Evolutionary conservation across 2,797 vertebrate genomes (phyloP).

Genomic region (Bovichtus diacanthus): DNA sequence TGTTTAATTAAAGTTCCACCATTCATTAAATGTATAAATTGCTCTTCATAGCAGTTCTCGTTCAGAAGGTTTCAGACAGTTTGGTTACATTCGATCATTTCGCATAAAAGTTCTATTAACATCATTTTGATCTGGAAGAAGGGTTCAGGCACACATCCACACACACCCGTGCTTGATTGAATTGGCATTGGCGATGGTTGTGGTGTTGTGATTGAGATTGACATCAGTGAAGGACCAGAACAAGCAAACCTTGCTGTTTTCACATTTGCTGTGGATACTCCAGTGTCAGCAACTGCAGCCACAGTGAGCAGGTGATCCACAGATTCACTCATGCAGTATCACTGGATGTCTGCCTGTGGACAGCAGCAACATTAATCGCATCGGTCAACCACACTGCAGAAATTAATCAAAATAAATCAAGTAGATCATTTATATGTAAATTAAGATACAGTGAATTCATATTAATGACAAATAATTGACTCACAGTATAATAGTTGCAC

Average conservation of each 20-base stretch:
- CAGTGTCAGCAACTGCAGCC: neutral
- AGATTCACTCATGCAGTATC: neutral
- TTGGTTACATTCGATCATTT: neutral
- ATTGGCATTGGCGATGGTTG: neutral
- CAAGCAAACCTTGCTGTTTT: neutral
- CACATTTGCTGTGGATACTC: neutral
- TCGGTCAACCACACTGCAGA: neutral
- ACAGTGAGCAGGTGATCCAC: neutral
- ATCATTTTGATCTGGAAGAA: neutral
- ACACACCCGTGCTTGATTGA: neutral
- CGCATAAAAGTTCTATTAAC: neutral
- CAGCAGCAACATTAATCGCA: neutral
- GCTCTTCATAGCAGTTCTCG: no score
- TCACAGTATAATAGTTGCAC: neutral
- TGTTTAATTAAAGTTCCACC: no score
- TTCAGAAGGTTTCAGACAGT: no score
- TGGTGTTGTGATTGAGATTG: slow-evolving; percentile 22
- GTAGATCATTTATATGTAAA: neutral
- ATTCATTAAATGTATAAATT: no score
- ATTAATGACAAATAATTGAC: neutral
- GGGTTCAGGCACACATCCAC: neutral
- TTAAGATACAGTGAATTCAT: neutral
- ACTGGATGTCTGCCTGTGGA: neutral
- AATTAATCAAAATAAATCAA: neutral
- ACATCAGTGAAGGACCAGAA: slow-evolving; percentile 1